phyloP scores from a whole-genome alignment of 2,888 invertebrate genomes.

The Polyploca ridens region DNA sequence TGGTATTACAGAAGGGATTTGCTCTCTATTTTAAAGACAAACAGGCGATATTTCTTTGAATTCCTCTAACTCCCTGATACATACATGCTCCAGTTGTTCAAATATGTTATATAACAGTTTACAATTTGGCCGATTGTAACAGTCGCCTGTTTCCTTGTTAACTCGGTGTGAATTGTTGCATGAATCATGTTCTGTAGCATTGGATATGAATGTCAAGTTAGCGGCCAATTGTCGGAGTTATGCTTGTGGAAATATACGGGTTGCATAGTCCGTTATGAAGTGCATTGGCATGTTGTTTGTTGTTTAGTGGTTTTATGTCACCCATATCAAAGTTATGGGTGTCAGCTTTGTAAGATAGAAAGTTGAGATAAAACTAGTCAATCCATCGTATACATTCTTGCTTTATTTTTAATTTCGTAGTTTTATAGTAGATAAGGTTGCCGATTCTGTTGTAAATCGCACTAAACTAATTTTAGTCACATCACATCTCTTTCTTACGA shows the following conservation, averaged over 20 bases:
- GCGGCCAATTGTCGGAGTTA: slow-evolving; percentile 47
- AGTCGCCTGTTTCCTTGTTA: slow-evolving; percentile 53
- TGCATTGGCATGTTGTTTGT: neutral
- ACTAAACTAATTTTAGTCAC: too few relatives aligned
- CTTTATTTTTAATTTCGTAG: too few relatives aligned
- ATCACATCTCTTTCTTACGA: too few relatives aligned
- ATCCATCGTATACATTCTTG: too few relatives aligned
- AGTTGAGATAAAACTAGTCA: too few relatives aligned
- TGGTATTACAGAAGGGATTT: too few relatives aligned
- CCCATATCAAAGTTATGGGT: too few relatives aligned
- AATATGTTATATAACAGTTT: slow-evolving; percentile 3
- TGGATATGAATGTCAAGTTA: slow-evolving; percentile 46
- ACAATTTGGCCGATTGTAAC: slow-evolving; percentile 23
- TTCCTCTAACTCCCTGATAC: neutral
- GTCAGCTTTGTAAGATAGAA: too few relatives aligned
- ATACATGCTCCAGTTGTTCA: neutral
- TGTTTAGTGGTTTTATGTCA: neutral
- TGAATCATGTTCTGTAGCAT: slow-evolving; percentile 40
- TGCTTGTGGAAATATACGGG: slow-evolving; percentile 16
- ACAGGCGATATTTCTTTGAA: neutral
- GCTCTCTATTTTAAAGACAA: too few relatives aligned
- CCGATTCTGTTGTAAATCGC: too few relatives aligned
- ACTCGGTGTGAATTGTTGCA: slow-evolving; percentile 55
- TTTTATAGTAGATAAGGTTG: too few relatives aligned
- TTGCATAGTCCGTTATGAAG: neutral